These are phyloP conservation scores for Epiblema foenella DNA, from an alignment of 2,888 invertebrate genomes.

Conservation along the genomic window DNA sequence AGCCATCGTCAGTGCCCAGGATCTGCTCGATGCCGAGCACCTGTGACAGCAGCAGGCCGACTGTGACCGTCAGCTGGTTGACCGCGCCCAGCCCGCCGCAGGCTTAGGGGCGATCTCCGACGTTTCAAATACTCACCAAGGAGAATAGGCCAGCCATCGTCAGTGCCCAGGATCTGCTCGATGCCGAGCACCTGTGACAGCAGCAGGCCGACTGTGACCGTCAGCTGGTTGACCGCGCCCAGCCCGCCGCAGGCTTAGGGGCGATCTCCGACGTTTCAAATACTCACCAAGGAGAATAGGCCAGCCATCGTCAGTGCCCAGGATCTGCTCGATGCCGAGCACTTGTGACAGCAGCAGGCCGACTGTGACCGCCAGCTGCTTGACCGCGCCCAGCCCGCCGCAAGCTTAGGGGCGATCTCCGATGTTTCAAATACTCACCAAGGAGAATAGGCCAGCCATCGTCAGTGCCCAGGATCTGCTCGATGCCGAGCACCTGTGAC, in stretches of 20 bases:
- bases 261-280: background rate
- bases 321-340: constrained; percentile 97
- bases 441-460: constrained; percentile 86
- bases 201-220: constrained; percentile 96
- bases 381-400: constrained; percentile 97
- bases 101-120: background rate
- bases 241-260: constrained; percentile 98
- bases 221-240: constrained; percentile 98
- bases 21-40: constrained; percentile 60
- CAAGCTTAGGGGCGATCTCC: too few species aligned
- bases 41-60: constrained; percentile 89
- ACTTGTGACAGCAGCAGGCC: constrained; percentile 97
- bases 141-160: constrained; percentile 96
- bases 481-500: constrained; percentile 86
- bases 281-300: constrained; percentile 92
- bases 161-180: constrained; percentile 97
- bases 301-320: constrained; percentile 97
- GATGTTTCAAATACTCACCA: constrained; percentile 77
- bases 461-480: constrained; percentile 73
- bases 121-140: constrained; percentile 84
- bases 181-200: constrained; percentile 98
- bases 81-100: too few species aligned
- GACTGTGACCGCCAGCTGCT: constrained; percentile 98
- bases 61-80: too few species aligned
- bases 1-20: constrained; percentile 65